Conservation (phyloP, 2,888 invertebrate species). For the Tinea pellionella region DNA sequence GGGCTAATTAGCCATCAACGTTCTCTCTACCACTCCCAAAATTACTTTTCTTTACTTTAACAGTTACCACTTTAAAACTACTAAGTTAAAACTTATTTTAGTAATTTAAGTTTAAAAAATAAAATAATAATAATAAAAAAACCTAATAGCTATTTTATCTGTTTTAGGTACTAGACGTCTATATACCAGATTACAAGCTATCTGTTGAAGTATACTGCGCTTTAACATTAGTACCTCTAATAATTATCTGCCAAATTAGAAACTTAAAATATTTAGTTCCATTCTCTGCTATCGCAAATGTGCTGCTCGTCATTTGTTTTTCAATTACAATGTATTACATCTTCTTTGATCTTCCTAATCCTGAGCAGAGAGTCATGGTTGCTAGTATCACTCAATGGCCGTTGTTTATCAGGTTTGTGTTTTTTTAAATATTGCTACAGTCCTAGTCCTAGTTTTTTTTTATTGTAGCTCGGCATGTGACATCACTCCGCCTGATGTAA, state of each 20-base stretch:
- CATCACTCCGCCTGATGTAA: too few species aligned
- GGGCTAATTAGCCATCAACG: too few species aligned
- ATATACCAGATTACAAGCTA: constrained; percentile 48
- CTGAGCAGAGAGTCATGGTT: constrained; percentile 50
- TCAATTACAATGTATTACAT: constrained; percentile 85
- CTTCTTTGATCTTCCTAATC: constrained; percentile 65
- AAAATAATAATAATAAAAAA: neutral
- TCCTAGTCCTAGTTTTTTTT: too few species aligned
- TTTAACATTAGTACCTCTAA: constrained; percentile 74
- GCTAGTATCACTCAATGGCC: constrained; percentile 75
- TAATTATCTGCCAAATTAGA: constrained; percentile 78
- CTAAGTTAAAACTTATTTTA: too few species aligned
- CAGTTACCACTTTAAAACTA: too few species aligned
- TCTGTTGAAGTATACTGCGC: constrained; percentile 75
- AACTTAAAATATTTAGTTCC: constrained; percentile 87
- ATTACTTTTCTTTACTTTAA: too few species aligned
- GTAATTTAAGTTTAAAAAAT: too few species aligned
- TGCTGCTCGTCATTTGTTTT: constrained; percentile 81
- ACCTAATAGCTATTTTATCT: neutral
- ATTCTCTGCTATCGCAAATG: constrained; percentile 88
- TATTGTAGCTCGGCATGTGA: too few species aligned
- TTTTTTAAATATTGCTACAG: neutral
- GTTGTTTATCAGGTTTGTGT: constrained; percentile 79
- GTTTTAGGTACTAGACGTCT: constrained; percentile 62
- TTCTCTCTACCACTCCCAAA: too few species aligned